Percentiles rank a stretch among this genome's conserved stretches.
Evolutionary conservation across 2,888 invertebrate genomes (phyloP).

Genomic region (Carcina quercana): DNA sequence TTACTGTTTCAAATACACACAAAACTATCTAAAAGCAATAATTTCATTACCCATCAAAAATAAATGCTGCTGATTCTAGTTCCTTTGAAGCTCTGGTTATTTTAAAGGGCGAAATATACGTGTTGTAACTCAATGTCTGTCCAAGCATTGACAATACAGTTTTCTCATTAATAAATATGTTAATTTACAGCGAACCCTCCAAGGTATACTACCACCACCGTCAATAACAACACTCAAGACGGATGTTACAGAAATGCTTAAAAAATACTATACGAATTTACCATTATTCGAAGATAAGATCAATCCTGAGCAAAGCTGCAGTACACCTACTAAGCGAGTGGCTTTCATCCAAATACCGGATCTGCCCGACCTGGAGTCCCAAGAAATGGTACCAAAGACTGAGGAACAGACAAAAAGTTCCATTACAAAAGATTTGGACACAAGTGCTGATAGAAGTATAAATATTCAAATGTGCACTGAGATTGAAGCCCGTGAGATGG

Average conservation of each 20-base stretch:
- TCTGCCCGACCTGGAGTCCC: constrained; percentile 8
- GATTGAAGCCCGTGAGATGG: constrained; percentile 43
- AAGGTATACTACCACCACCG: constrained; percentile 84
- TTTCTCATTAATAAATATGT: neutral
- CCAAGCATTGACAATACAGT: no score
- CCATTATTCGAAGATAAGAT: constrained; percentile 55
- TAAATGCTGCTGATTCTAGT: no score
- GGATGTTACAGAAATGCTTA: constrained; percentile 78
- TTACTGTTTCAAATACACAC: no score
- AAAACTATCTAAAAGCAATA: no score
- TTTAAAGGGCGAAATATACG: no score
- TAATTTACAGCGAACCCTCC: constrained; percentile 68
- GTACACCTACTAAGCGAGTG: constrained; percentile 55
- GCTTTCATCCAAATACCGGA: constrained; percentile 49
- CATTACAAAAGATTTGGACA: constrained; percentile 31
- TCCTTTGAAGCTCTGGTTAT: no score
- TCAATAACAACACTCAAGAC: constrained; percentile 80
- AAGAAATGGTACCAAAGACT: constrained; percentile 1
- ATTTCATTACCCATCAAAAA: no score
- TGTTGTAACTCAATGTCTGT: no score
- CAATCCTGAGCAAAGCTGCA: constrained; percentile 37
- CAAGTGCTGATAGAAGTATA: constrained; percentile 43
- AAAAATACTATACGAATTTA: constrained; percentile 70
- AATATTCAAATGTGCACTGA: constrained; percentile 46
- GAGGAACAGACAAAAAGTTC: neutral